Evolutionary conservation across 2,113 vertebrate genomes (phyloP).

Genomic region (Mobula birostris): DNA sequence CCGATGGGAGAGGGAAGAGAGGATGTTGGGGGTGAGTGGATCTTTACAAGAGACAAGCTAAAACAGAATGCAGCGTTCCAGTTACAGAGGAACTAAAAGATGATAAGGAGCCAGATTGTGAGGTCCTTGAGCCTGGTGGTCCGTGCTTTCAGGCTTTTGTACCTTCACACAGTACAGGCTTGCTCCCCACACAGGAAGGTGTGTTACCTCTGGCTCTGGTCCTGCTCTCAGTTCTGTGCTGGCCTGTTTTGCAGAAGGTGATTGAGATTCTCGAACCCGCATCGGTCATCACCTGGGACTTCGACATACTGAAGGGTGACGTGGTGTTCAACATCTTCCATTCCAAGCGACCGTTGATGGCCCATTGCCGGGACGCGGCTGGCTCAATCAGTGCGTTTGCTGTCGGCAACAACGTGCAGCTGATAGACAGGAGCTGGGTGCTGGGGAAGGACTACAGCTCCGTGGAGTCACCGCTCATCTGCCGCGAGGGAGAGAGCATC

Average conservation of each 20-base stretch:
- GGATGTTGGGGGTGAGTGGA: no score
- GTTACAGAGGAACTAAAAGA: no score
- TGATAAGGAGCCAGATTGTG: no score
- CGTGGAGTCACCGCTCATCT: conserved; percentile 61
- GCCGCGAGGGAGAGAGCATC: conserved; percentile 71
- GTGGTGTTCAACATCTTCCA: conserved; percentile 73
- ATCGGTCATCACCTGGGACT: conserved; percentile 78
- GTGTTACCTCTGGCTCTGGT: not conserved
- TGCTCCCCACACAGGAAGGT: no score
- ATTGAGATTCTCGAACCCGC: conserved; percentile 68
- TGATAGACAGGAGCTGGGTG: conserved; percentile 57
- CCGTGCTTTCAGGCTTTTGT: no score
- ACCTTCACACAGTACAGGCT: no score
- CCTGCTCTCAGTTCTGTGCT: not conserved
- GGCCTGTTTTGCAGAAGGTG: conserved; percentile 50
- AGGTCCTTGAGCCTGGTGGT: no score
- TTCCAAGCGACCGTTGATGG: conserved; percentile 54
- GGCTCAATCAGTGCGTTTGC: conserved; percentile 39
- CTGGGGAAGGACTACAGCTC: conserved; percentile 63
- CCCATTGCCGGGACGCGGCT: conserved; percentile 43
- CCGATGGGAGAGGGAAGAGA: no score
- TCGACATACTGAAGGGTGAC: conserved; percentile 69
- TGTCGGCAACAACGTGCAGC: conserved; percentile 51
- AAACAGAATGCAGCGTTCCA: no score
- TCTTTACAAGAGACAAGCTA: no score